Percentiles rank a stretch among this genome's conserved stretches.
These are phyloP conservation scores for Ceyx erithaca DNA, from an alignment of 2,797 vertebrate species.

Conservation along the genomic window DNA sequence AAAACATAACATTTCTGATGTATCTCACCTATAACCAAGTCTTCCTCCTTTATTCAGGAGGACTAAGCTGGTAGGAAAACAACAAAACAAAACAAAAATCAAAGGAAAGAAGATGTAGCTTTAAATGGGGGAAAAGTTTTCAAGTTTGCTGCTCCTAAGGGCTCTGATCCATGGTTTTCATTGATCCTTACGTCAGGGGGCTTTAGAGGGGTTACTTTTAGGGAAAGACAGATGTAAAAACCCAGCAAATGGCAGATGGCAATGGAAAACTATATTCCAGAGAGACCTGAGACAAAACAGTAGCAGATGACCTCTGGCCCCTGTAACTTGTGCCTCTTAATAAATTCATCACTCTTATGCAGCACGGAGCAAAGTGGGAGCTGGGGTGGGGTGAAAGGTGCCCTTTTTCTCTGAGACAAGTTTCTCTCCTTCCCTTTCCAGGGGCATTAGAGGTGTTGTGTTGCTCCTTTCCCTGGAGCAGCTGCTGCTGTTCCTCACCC, in stretches of 20 bases:
- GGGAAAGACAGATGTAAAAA: conserved; percentile 59
- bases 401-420: neutral
- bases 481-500: neutral
- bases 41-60: neutral
- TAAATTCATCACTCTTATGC: neutral
- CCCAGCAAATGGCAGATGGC: conserved; percentile 68
- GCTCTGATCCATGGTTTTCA: neutral
- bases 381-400: neutral
- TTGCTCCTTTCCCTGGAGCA: neutral
- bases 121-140: neutral
- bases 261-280: conserved; percentile 55
- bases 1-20: neutral
- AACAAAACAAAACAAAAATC: neutral
- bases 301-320: conserved; percentile 19
- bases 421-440: neutral
- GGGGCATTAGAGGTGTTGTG: neutral
- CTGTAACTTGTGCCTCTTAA: neutral
- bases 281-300: conserved; percentile 24
- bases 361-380: neutral
- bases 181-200: neutral
- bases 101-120: neutral
- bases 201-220: neutral
- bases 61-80: neutral
- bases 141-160: neutral
- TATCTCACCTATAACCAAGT: neutral